Conservation (phyloP, 2,113 vertebrate genomes). For the Rynchops niger region DNA sequence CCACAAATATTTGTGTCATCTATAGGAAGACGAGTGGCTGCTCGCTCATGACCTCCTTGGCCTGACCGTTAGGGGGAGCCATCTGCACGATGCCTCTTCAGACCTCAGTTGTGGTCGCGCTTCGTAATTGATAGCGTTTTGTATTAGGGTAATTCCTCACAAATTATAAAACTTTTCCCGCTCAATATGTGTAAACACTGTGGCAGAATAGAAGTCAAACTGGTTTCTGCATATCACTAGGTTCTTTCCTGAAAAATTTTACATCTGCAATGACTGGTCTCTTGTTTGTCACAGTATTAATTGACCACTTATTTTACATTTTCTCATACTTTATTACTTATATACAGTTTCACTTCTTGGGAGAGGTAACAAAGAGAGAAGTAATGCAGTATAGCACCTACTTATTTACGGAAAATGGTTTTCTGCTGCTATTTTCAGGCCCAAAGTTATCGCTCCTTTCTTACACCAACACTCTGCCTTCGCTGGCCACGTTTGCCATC, state of each 20-base stretch:
- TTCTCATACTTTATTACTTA: neutral
- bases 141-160: neutral
- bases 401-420: neutral
- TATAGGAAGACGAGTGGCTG: neutral
- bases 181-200: neutral
- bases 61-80: neutral
- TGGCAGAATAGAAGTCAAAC: neutral
- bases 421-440: neutral
- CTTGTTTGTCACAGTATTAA: neutral
- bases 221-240: neutral
- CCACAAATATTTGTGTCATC: neutral
- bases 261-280: rapidly evolving
- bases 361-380: rapidly evolving
- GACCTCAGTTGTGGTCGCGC: neutral
- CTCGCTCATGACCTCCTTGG: neutral
- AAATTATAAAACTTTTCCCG: neutral
- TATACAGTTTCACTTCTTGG: neutral
- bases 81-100: neutral
- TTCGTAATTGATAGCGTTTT: rapidly evolving
- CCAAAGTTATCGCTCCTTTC: neutral
- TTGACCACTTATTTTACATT: neutral
- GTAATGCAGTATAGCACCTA: neutral
- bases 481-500: rapidly evolving
- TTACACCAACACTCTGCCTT: neutral
- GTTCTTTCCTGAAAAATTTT: neutral